Percentiles rank a stretch among this genome's conserved stretches.
These are phyloP conservation scores for Resseliella maxima DNA, from an alignment of 2,888 invertebrate species.

Conservation along the genomic window DNA sequence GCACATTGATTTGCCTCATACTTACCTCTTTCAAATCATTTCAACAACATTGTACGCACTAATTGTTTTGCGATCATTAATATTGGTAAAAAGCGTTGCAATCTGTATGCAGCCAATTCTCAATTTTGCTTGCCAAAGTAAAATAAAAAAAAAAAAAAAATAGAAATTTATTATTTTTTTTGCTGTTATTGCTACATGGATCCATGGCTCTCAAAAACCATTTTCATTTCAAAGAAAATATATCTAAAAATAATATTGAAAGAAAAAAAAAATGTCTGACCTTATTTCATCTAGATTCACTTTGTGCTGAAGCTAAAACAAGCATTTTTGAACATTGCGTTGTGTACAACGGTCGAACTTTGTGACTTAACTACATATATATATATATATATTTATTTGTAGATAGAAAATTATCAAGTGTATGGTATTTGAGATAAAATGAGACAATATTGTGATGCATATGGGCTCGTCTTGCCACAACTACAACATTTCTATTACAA, in stretches of 20 bases:
- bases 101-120: not conserved
- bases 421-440: not conserved
- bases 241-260: conserved; percentile 2
- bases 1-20: not conserved
- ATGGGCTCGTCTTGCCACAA: conserved; percentile 25
- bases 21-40: not conserved
- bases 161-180: too few species aligned
- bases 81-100: conserved; percentile 13
- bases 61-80: conserved; percentile 47
- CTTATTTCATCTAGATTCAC: not conserved
- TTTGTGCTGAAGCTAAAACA: not conserved
- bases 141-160: not conserved
- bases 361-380: too few species aligned
- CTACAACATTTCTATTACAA: not conserved
- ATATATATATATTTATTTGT: not conserved
- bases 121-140: not conserved
- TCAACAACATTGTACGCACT: conserved; percentile 38
- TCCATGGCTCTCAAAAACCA: not conserved
- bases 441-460: not conserved
- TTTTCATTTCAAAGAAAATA: not conserved
- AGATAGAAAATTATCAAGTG: not conserved
- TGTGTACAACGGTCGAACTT: too few species aligned
- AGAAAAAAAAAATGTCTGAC: not conserved
- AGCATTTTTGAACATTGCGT: not conserved
- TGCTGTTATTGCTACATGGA: not conserved